Percentiles rank a stretch among this genome's conserved stretches.
These are phyloP conservation scores for Nemoura dubitans DNA, from an alignment of 2,888 invertebrate species.

Conservation along the genomic window DNA sequence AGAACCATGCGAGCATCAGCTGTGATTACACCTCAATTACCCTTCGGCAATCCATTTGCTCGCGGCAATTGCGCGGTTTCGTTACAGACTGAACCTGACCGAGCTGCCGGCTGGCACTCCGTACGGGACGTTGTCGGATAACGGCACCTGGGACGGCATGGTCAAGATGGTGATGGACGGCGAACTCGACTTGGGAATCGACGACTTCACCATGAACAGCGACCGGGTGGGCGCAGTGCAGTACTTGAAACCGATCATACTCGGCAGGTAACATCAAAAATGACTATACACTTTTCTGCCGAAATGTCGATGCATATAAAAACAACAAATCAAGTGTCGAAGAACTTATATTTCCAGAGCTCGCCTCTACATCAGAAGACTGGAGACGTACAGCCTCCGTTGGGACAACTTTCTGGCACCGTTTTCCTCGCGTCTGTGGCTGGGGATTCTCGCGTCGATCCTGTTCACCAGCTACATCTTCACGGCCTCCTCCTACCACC, in stretches of 20 bases:
- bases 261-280: constrained; percentile 16
- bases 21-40: no score
- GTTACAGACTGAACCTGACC: neutral
- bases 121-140: constrained; percentile 17
- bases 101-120: neutral
- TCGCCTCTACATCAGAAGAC: neutral
- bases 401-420: constrained; percentile 16
- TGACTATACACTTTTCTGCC: no score
- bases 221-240: neutral
- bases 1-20: neutral
- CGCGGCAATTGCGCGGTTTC: neutral
- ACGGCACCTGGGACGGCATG: constrained; percentile 38
- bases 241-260: constrained; percentile 30
- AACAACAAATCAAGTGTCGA: no score
- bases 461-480: neutral
- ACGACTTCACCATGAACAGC: constrained; percentile 32
- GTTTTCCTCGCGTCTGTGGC: neutral
- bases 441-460: neutral
- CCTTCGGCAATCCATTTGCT: no score
- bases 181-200: neutral
- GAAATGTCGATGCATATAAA: no score
- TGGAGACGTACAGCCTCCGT: neutral
- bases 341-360: no score
- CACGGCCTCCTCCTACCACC: neutral
- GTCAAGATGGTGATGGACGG: neutral